phyloP scores from a whole-genome alignment of 2,113 vertebrate genomes.

The Procavia capensis region DNA sequence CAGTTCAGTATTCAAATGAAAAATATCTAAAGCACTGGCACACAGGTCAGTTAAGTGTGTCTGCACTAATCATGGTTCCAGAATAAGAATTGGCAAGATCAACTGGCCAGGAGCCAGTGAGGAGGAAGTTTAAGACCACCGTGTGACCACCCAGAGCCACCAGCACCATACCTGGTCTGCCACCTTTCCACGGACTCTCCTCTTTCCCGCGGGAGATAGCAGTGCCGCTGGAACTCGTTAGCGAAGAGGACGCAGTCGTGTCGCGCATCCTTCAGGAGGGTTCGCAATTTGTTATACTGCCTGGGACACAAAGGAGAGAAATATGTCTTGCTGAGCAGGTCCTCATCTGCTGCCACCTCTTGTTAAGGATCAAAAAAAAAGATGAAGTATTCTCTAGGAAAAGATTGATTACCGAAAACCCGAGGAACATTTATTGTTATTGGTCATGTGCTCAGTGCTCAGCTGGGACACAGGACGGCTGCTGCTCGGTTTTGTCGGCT shows the following conservation, averaged over 20 bases:
- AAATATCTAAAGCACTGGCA: background rate
- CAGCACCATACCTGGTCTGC: constrained; percentile 90
- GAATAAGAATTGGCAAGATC: background rate
- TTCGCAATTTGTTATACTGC: constrained; percentile 93
- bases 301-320: constrained; percentile 81
- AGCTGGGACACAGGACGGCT: background rate
- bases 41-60: background rate
- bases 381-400: constrained; percentile 28
- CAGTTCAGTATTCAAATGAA: background rate
- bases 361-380: background rate
- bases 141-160: rapidly evolving
- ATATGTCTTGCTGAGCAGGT: background rate
- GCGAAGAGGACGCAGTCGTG: constrained; percentile 94
- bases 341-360: constrained; percentile 19
- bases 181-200: constrained; percentile 94
- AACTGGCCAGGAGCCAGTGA: background rate
- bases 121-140: rapidly evolving
- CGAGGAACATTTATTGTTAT: background rate
- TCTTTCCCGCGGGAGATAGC: constrained; percentile 92
- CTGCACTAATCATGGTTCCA: background rate
- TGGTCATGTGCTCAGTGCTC: background rate
- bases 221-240: constrained; percentile 95
- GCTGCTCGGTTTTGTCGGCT: background rate
- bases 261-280: constrained; percentile 92
- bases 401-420: constrained; percentile 40